Evolutionary conservation across 1,140 invertebrate species (phyloP).

Genomic region (Heliothis virescens): DNA sequence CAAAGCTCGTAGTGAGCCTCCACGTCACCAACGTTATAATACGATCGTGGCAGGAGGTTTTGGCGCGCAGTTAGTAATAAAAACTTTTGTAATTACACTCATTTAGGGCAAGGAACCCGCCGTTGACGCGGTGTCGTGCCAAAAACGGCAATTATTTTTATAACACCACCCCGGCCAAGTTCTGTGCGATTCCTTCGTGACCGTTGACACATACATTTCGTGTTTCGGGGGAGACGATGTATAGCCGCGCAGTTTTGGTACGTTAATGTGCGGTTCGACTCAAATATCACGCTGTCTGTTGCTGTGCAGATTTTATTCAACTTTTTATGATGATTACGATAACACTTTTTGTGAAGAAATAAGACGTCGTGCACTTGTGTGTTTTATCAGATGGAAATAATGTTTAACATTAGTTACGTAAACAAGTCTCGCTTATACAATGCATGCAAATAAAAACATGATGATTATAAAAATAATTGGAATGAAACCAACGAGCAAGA

Average conservation of each 20-base stretch:
- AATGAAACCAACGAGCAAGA: slow-evolving; percentile 23
- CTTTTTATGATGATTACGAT: slow-evolving; percentile 4
- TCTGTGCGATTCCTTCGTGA: slow-evolving; percentile 43
- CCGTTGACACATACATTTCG: slow-evolving; percentile 33
- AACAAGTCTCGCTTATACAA: neutral
- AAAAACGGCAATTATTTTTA: slow-evolving; percentile 82
- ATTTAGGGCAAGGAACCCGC: slow-evolving; percentile 78
- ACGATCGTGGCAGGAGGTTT: slow-evolving; percentile 73
- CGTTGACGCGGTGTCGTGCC: slow-evolving; percentile 83
- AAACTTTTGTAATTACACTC: slow-evolving; percentile 85
- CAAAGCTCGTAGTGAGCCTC: slow-evolving; percentile 61
- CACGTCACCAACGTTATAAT: slow-evolving; percentile 63
- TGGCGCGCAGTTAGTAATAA: slow-evolving; percentile 83
- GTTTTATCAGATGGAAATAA: neutral
- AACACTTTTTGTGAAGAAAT: neutral
- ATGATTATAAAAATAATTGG: neutral
- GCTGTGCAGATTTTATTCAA: neutral
- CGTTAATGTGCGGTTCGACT: slow-evolving; percentile 23
- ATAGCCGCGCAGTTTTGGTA: slow-evolving; percentile 13
- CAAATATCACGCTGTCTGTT: neutral
- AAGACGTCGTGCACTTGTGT: neutral
- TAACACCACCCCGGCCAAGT: slow-evolving; percentile 66
- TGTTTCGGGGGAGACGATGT: slow-evolving; percentile 15
- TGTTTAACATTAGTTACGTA: neutral
- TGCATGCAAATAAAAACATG: neutral